phyloP scores from a whole-genome alignment of 2,113 vertebrate genomes.

The Nibea albiflora region DNA sequence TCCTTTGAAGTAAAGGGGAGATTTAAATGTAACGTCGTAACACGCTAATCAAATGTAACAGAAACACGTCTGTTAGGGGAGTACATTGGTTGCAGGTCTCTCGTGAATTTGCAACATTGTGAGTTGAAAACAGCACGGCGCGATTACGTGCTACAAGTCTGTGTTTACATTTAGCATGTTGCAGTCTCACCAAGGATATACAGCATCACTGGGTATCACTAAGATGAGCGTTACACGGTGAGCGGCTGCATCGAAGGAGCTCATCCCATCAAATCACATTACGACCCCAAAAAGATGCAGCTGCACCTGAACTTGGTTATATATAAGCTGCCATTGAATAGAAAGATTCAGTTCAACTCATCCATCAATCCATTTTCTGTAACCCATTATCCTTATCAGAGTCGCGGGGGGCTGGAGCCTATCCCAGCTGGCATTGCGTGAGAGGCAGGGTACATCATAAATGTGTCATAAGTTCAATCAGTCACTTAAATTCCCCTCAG shows the following conservation, averaged over 20 bases:
- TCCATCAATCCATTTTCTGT: too few relatives aligned
- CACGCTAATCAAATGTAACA: slow-evolving; percentile 26
- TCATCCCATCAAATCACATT: slow-evolving; percentile 28
- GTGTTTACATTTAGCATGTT: not conserved
- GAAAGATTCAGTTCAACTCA: not conserved
- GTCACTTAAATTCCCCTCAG: slow-evolving; percentile 10
- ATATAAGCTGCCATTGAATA: slow-evolving; percentile 2
- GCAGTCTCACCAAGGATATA: not conserved
- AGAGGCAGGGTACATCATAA: too few relatives aligned
- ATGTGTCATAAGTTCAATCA: not conserved
- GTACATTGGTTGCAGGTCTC: slow-evolving; percentile 28
- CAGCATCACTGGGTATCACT: not conserved
- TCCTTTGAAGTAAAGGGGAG: slow-evolving; percentile 43
- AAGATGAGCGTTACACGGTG: slow-evolving; percentile 1
- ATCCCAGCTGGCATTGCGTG: too few relatives aligned
- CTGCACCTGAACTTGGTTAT: slow-evolving; percentile 36
- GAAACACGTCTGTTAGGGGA: not conserved
- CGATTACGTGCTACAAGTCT: not conserved
- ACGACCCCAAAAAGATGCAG: slow-evolving; percentile 13
- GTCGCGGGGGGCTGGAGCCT: too few relatives aligned
- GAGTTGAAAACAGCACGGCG: not conserved
- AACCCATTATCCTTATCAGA: too few relatives aligned
- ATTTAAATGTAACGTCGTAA: slow-evolving; percentile 18
- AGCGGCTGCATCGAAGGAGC: slow-evolving; percentile 1
- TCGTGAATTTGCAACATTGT: not conserved